Base-by-base conservation (phyloP, 2,797 vertebrate species). In the Lutjanus argentimaculatus region DNA sequence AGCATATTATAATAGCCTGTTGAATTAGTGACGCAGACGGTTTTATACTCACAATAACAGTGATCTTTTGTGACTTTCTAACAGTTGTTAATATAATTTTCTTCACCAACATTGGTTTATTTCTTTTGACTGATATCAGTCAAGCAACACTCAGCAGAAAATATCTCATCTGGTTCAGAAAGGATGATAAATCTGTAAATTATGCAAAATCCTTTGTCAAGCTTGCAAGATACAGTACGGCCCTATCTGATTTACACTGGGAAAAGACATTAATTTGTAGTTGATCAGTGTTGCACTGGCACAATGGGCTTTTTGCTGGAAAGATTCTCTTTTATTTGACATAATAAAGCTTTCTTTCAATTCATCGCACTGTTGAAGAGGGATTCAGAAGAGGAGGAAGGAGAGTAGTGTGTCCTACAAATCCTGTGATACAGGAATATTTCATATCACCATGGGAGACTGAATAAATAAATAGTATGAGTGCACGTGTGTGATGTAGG, bases 201-300 rank as follows among this genome's bases (percentile, higher is more conserved):
- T 87, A 64, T 78, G 88, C 80, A 88, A 75, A 89, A 83, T 78
- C 72, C 67, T 86, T 83, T 85, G 78, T 82, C 63, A 62, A 17
- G 73, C 80, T 46, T 65, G 77, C 49, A 49, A 73, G 14, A 57
- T 56, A 76, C 61, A 19, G 57, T 30, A 15, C 49, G 66, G n/a
- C 11, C 40, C 62, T 73, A 71, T 90, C 85, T 85, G 68, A 88
- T 85, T 67, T 43, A 52, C 57, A 59, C n/a, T 8, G 64, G 30
- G 15, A 57, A 46, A 64, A 51, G 14, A 64, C 43, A 15, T 76
- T 68, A 1, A 53, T 65, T 78, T 72, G 40, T 30, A 59, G 49
- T 73, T 71, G 53, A 79, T 80, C 77, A 53, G 22, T 43, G 61
- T 68, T 83, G 64, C 49, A 79, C 11, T 15, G 12, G 67, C 22